Conservation (phyloP, 2,888 invertebrate species). For the Cataglyphis albicans region DNA sequence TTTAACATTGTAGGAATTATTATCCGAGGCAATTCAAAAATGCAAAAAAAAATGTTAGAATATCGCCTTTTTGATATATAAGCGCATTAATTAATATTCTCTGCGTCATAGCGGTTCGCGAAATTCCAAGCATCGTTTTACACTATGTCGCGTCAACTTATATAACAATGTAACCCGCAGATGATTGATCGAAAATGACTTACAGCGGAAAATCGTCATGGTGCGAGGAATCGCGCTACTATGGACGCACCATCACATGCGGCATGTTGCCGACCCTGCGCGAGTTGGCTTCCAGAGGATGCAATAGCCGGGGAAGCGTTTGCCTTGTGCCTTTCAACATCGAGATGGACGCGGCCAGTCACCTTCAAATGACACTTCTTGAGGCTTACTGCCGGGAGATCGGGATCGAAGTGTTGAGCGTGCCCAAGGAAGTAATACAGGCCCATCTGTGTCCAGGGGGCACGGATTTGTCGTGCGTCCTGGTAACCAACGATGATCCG, state of each 20-base stretch:
- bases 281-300: conserved; percentile 89
- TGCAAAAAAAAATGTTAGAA: background rate
- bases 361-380: conserved; percentile 92
- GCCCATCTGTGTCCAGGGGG: conserved; percentile 76
- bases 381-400: conserved; percentile 93
- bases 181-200: conserved; percentile 59
- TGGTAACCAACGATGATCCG: conserved; percentile 75
- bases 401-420: conserved; percentile 92
- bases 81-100: background rate
- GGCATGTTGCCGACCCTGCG: conserved; percentile 89
- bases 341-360: conserved; percentile 91
- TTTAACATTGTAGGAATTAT: background rate
- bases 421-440: conserved; percentile 82
- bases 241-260: conserved; percentile 86
- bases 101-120: background rate
- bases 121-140: conserved; percentile 37
- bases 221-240: conserved; percentile 66
- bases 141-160: conserved; percentile 13
- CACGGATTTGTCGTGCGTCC: conserved; percentile 78
- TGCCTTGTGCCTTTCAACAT: conserved; percentile 88
- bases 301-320: conserved; percentile 82
- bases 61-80: background rate
- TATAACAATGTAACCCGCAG: background rate
- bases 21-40: background rate
- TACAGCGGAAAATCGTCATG: conserved; percentile 73